Percentiles rank a stretch among this genome's conserved stretches.
phyloP scores from a whole-genome alignment of 2,797 vertebrate species.

The Rhabdophis nuchalis region DNA sequence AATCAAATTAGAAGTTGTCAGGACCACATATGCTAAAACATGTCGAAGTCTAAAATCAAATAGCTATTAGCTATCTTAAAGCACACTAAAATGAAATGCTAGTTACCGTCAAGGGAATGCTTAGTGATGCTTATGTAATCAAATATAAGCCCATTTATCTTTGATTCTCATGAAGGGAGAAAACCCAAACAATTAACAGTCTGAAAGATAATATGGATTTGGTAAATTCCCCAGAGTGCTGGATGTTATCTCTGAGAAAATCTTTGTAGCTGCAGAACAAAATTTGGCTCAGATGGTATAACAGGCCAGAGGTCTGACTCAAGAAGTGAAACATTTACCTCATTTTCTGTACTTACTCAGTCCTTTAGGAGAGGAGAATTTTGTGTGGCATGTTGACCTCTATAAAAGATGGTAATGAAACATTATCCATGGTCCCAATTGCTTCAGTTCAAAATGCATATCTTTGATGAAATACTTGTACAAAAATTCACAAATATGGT shows the following conservation, averaged over 20 bases:
- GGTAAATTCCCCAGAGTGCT: neutral
- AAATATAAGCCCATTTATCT: neutral
- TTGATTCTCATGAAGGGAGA: neutral
- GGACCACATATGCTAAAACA: neutral
- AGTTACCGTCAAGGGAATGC: neutral
- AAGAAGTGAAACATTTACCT: neutral
- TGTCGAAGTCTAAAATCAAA: neutral
- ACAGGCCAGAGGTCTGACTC: neutral
- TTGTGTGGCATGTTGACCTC: neutral
- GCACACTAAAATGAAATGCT: neutral
- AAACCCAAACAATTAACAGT: neutral
- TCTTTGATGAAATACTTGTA: neutral
- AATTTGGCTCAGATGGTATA: neutral
- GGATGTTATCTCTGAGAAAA: neutral
- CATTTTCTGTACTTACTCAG: neutral
- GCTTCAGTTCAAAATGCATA: neutral
- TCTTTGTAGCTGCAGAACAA: neutral
- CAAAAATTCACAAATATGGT: neutral
- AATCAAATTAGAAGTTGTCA: neutral
- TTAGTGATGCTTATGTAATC: neutral
- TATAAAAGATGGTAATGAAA: neutral
- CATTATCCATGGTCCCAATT: neutral
- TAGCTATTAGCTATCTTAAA: neutral
- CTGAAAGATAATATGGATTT: neutral
- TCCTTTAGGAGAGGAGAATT: neutral